These are phyloP conservation scores for Phaetusa simplex DNA, from an alignment of 2,113 vertebrate genomes.

Conservation along the genomic window DNA sequence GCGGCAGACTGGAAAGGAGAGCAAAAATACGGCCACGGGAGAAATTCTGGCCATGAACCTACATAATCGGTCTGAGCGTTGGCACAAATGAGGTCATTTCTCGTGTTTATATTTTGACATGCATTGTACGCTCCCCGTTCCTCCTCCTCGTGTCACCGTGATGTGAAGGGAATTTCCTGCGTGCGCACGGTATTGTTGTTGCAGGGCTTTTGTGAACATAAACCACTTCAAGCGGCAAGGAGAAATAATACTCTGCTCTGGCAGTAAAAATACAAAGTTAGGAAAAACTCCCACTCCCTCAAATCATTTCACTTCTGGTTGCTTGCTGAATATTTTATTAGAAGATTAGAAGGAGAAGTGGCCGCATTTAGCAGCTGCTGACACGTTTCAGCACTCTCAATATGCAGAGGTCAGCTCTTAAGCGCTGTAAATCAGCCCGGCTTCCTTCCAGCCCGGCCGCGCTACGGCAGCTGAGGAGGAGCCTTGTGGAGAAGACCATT, in stretches of 20 bases:
- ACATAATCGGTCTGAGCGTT: background rate
- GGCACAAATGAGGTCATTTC: slow-evolving; percentile 20
- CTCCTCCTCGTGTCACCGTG: background rate
- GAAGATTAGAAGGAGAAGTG: slow-evolving; percentile 3
- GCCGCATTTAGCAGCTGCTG: background rate
- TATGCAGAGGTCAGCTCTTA: background rate
- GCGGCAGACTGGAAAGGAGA: background rate
- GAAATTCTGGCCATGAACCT: background rate
- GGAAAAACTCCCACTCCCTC: background rate
- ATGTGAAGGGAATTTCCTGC: slow-evolving; percentile 37
- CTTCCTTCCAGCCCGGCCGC: accelerated
- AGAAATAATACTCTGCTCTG: background rate
- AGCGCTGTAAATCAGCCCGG: background rate
- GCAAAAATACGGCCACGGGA: background rate
- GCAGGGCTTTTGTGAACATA: background rate
- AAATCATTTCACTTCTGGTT: background rate
- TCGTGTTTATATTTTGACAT: slow-evolving; percentile 22
- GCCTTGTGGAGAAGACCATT: background rate
- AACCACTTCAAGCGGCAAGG: background rate
- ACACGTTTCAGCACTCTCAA: background rate
- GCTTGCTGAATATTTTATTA: background rate
- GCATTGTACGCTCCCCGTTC: background rate
- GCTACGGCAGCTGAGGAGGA: background rate
- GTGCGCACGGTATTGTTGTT: background rate
- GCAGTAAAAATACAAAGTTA: background rate